Percentiles rank a stretch among this genome's conserved stretches.
phyloP scores from a whole-genome alignment of 2,797 vertebrate genomes.

The Spondyliosoma cantharus region DNA sequence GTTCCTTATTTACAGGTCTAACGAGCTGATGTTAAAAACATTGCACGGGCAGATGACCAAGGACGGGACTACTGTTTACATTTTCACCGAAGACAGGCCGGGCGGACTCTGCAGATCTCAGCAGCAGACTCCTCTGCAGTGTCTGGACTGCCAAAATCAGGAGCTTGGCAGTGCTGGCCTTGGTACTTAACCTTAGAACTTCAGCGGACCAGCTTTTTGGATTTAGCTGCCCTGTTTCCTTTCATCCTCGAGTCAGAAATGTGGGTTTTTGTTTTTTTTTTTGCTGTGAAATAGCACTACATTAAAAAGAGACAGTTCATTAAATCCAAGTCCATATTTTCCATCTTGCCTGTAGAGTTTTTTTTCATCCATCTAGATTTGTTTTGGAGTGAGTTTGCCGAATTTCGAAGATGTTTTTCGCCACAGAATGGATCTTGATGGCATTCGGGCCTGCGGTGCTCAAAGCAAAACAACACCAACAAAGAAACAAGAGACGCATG shows the following conservation, averaged over 20 bases:
- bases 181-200: conserved; percentile 5
- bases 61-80: conserved; percentile 53
- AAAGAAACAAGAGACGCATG: too few species aligned
- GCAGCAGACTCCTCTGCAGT: conserved; percentile 37
- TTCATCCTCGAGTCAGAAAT: background rate
- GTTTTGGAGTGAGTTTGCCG: too few species aligned
- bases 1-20: conserved; percentile 58
- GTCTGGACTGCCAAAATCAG: conserved; percentile 27
- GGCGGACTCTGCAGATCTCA: conserved; percentile 38
- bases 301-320: background rate
- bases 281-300: background rate
- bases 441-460: too few species aligned
- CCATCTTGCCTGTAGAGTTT: too few species aligned
- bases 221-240: conserved; percentile 8
- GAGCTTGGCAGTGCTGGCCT: conserved; percentile 45
- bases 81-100: conserved; percentile 30
- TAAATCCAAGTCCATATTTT: too few species aligned
- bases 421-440: too few species aligned
- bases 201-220: conserved; percentile 11
- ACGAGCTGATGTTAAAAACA: conserved; percentile 49
- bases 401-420: too few species aligned
- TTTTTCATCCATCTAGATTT: too few species aligned
- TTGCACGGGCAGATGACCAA: conserved; percentile 52
- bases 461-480: too few species aligned
- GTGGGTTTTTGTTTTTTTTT: background rate